Evolutionary conservation across 2,797 vertebrate species (phyloP).

Genomic region (Neosalanx taihuensis): DNA sequence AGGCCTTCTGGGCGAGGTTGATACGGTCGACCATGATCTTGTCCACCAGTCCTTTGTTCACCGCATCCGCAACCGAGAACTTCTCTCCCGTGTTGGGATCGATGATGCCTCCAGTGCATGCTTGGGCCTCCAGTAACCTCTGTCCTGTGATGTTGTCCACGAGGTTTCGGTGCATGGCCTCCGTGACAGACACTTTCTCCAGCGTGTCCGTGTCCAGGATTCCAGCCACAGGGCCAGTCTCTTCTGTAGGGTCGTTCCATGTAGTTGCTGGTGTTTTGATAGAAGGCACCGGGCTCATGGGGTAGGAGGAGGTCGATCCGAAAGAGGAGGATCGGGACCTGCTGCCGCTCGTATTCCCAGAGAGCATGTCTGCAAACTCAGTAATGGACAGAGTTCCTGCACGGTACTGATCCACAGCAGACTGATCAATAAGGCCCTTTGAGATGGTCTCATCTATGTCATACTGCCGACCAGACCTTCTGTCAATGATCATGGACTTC

Average conservation of each 20-base stretch:
- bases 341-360: slow-evolving; percentile 85
- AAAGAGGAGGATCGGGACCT: slow-evolving; percentile 92
- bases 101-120: slow-evolving; percentile 94
- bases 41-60: slow-evolving; percentile 90
- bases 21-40: slow-evolving; percentile 98
- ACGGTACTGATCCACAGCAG: slow-evolving; percentile 91
- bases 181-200: slow-evolving; percentile 94
- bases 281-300: slow-evolving; percentile 76
- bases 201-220: slow-evolving; percentile 96
- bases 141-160: slow-evolving; percentile 97
- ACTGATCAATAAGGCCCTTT: slow-evolving; percentile 90
- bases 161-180: slow-evolving; percentile 94
- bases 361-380: slow-evolving; percentile 97
- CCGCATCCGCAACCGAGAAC: slow-evolving; percentile 82
- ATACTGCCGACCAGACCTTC: slow-evolving; percentile 92
- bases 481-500: slow-evolving; percentile 95
- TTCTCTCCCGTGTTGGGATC: slow-evolving; percentile 89
- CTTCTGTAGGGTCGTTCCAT: slow-evolving; percentile 92
- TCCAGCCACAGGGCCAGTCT: slow-evolving; percentile 91
- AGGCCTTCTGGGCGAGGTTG: slow-evolving; percentile 94
- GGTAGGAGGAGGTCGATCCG: slow-evolving; percentile 90
- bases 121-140: slow-evolving; percentile 92
- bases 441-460: slow-evolving; percentile 93
- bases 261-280: slow-evolving; percentile 75
- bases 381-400: slow-evolving; percentile 92